Evolutionary conservation across 2,113 vertebrate species (phyloP).

Genomic region (Xenus cinereus): DNA sequence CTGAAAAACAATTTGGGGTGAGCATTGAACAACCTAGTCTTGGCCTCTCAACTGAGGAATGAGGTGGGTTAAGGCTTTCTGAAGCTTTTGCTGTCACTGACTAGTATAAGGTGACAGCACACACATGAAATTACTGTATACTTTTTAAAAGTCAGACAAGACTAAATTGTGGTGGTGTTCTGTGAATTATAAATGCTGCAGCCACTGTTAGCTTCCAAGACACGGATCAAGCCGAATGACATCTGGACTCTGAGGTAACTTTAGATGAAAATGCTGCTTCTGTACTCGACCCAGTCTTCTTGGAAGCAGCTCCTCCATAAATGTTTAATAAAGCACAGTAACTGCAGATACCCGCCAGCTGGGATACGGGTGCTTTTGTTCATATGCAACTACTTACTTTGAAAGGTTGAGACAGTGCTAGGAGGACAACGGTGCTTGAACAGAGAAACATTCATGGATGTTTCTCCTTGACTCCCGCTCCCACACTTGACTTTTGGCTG

Average conservation of each 20-base stretch:
- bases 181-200: neutral
- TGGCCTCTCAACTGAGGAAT: neutral
- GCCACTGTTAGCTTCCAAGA: neutral
- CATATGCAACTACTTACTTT: neutral
- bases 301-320: neutral
- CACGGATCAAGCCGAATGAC: neutral
- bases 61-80: neutral
- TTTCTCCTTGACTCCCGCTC: neutral
- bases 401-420: neutral
- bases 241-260: neutral
- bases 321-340: constrained; percentile 3
- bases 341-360: neutral
- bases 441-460: neutral
- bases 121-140: neutral
- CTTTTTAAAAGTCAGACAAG: neutral
- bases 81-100: neutral
- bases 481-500: neutral
- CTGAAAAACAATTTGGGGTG: neutral
- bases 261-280: neutral
- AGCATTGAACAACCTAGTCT: neutral
- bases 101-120: neutral
- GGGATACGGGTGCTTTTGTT: neutral
- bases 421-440: neutral
- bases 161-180: neutral
- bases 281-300: neutral